Evolutionary conservation across 2,888 invertebrate genomes (phyloP).

Genomic region (Pandemis corylana): DNA sequence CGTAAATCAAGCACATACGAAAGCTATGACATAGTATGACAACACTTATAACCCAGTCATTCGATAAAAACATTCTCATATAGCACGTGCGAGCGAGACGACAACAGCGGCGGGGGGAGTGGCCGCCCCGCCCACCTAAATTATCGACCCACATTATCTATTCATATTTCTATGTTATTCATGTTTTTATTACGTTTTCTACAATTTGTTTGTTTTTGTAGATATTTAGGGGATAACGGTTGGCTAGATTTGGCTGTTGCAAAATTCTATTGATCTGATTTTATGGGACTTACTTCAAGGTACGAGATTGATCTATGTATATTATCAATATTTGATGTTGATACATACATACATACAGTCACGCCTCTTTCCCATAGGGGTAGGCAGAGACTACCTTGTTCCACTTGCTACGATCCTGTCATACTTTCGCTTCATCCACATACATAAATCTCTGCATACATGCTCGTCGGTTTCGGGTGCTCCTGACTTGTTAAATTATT

Average conservation of each 20-base stretch:
- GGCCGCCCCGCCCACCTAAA: slow-evolving; percentile 63
- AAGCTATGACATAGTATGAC: not conserved
- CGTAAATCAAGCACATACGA: not conserved
- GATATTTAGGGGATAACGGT: not conserved
- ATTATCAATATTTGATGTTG: too few relatives aligned
- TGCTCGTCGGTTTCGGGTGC: too few relatives aligned
- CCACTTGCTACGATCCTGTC: too few relatives aligned
- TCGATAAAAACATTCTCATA: slow-evolving; percentile 11
- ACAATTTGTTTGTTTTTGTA: slow-evolving; percentile 27
- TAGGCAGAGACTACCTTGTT: too few relatives aligned
- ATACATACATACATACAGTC: too few relatives aligned
- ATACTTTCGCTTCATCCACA: too few relatives aligned
- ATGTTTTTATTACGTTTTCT: slow-evolving; percentile 49
- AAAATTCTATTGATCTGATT: not conserved
- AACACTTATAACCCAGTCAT: not conserved
- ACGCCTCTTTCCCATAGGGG: too few relatives aligned
- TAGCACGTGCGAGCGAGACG: slow-evolving; percentile 42
- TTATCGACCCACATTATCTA: slow-evolving; percentile 77
- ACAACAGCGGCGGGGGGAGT: slow-evolving; percentile 55
- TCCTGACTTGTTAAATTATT: too few relatives aligned
- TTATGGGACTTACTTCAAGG: too few relatives aligned
- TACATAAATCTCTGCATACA: too few relatives aligned
- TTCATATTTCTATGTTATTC: slow-evolving; percentile 75
- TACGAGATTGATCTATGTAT: too few relatives aligned
- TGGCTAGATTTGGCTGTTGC: not conserved